Evolutionary conservation across 2,113 vertebrate species (phyloP).

Genomic region (Silurus meridionalis): DNA sequence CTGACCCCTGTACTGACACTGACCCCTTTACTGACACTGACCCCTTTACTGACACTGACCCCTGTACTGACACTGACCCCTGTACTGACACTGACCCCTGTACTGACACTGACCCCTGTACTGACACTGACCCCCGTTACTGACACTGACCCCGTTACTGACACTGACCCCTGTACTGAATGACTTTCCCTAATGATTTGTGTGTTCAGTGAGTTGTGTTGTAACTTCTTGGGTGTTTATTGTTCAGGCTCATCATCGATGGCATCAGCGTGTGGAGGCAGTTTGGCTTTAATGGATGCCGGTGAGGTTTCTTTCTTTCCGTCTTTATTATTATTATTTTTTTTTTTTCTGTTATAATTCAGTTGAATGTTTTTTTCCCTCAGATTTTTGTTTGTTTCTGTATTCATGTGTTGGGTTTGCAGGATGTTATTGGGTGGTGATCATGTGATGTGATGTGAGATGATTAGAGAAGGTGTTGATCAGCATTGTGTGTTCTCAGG

Average conservation of each 20-base stretch:
- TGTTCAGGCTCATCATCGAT: slow-evolving; percentile 91
- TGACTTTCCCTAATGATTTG: neutral
- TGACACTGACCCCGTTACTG: neutral
- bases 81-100: neutral
- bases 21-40: neutral
- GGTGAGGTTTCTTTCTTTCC: slow-evolving; percentile 70
- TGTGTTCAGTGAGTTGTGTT: neutral
- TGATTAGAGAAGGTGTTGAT: neutral
- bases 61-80: neutral
- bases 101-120: neutral
- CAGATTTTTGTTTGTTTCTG: neutral
- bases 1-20: neutral
- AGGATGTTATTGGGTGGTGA: neutral
- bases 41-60: neutral
- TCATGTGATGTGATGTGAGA: neutral
- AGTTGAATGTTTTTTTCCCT: too few species aligned
- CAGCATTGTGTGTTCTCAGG: slow-evolving; percentile 69
- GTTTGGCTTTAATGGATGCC: slow-evolving; percentile 96
- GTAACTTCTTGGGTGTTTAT: neutral
- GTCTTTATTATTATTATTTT: neutral
- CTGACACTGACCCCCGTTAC: accelerated
- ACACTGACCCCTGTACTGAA: neutral
- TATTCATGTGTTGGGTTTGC: neutral
- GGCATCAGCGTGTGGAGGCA: slow-evolving; percentile 93
- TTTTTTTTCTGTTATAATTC: neutral